Percentiles rank a stretch among this genome's conserved stretches.
These are phyloP conservation scores for Polyommatus icarus DNA, from an alignment of 2,888 invertebrate species.

Conservation along the genomic window DNA sequence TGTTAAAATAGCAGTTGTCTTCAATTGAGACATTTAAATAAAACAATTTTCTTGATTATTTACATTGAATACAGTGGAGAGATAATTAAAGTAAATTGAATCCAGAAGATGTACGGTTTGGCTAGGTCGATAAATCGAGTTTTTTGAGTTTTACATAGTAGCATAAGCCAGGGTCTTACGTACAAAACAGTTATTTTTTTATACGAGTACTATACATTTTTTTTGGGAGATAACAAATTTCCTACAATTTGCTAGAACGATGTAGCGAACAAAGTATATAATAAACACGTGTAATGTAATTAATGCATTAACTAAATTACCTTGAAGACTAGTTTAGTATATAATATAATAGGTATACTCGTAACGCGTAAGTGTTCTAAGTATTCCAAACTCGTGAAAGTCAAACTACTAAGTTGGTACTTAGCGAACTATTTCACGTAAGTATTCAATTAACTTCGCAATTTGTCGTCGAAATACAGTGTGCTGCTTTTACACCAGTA, in stretches of 20 bases:
- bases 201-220: too few species aligned
- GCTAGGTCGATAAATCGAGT: not conserved
- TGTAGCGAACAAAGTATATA: too few species aligned
- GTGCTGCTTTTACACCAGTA: not conserved
- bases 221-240: too few species aligned
- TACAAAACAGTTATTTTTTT: too few species aligned
- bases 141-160: not conserved
- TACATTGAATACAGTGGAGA: conserved; percentile 29
- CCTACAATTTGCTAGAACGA: too few species aligned
- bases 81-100: conserved; percentile 33
- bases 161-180: not conserved
- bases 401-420: conserved; percentile 2
- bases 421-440: conserved; percentile 24
- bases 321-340: not conserved
- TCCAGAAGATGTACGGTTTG: conserved; percentile 21
- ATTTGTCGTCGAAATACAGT: not conserved
- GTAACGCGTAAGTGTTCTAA: not conserved
- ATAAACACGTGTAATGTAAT: not conserved
- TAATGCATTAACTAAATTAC: not conserved
- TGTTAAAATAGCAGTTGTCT: not conserved
- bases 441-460: conserved; percentile 21
- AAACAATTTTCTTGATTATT: conserved; percentile 12
- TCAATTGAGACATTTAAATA: too few species aligned
- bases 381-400: not conserved
- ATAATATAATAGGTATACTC: not conserved